A percentile compares a stretch with the other conserved stretches of the same genome.
Evolutionary conservation across 2,113 vertebrate genomes (phyloP).

Genomic region (Coregonus clupeaformis): DNA sequence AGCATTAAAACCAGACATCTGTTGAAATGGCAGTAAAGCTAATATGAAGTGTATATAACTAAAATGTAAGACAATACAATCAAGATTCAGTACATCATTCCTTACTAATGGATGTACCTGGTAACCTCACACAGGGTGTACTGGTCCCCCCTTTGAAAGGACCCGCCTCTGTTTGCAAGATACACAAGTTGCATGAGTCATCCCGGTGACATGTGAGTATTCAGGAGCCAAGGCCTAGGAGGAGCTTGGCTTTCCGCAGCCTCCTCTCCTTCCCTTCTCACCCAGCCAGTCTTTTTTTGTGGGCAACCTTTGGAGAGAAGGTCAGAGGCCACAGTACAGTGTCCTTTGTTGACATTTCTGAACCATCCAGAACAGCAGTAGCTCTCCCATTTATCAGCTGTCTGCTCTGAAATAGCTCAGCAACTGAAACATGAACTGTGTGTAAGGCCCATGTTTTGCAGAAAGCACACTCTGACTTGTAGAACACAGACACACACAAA

Average conservation of each 20-base stretch:
- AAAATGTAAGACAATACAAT: background rate
- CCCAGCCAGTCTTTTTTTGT: conserved; percentile 23
- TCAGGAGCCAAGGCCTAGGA: too few relatives aligned
- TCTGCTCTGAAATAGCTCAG: background rate
- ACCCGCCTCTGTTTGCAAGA: background rate
- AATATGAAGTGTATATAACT: too few relatives aligned
- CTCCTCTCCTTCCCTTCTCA: too few relatives aligned
- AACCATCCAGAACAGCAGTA: too few relatives aligned
- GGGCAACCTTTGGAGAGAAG: conserved; percentile 13
- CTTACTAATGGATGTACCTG: too few relatives aligned
- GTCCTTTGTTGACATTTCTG: background rate
- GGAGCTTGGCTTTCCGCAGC: too few relatives aligned
- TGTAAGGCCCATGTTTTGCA: background rate
- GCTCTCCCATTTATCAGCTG: too few relatives aligned
- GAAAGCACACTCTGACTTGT: background rate
- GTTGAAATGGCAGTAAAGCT: too few relatives aligned
- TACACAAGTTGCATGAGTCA: background rate
- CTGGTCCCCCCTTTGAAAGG: background rate
- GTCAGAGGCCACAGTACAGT: background rate
- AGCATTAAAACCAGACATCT: too few relatives aligned
- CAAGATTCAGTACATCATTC: too few relatives aligned
- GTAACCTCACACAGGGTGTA: too few relatives aligned
- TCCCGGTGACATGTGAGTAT: too few relatives aligned
- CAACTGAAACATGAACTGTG: conserved; percentile 6
- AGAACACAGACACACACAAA: background rate